A percentile compares a stretch with the other conserved stretches of the same genome.
phyloP scores from a whole-genome alignment of 2,888 invertebrate species.

The Cryptocephalus primarius region DNA sequence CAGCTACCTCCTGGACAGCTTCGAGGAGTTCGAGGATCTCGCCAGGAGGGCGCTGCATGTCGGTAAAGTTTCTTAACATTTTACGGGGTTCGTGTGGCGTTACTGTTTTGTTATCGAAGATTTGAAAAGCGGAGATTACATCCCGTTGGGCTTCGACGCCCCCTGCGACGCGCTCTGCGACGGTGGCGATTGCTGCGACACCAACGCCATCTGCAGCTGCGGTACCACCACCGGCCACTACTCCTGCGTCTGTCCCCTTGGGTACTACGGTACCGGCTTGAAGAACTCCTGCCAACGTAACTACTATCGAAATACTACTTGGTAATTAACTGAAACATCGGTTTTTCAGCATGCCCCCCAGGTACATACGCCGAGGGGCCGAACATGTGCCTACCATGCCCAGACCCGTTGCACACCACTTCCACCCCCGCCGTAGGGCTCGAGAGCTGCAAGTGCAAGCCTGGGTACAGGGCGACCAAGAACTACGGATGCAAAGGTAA shows the following conservation, averaged over 20 bases:
- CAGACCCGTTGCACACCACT: conserved; percentile 52
- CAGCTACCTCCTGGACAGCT: conserved; percentile 55
- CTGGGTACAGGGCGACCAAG: conserved; percentile 43
- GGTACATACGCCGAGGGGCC: conserved; percentile 53
- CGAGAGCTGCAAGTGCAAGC: conserved; percentile 49
- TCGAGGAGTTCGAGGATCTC: conserved; percentile 56
- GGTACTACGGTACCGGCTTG: conserved; percentile 54
- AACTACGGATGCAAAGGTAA: conserved; percentile 47
- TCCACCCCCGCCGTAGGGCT: conserved; percentile 43
- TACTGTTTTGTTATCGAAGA: conserved; percentile 35
- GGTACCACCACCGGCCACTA: conserved; percentile 58
- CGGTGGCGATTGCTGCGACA: conserved; percentile 46
- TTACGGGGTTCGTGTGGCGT: neutral
- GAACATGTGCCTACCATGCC: conserved; percentile 43
- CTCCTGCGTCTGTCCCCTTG: conserved; percentile 53
- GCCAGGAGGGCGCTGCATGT: conserved; percentile 56
- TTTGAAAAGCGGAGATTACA: conserved; percentile 48
- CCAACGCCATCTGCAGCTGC: conserved; percentile 50
- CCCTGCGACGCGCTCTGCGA: conserved; percentile 47
- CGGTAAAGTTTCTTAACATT: conserved; percentile 35
- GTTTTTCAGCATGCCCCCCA: conserved; percentile 48
- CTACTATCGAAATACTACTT: conserved; percentile 13
- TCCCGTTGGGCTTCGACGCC: conserved; percentile 37
- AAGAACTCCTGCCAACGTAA: conserved; percentile 48
- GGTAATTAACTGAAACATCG: no score